These are phyloP conservation scores for Corythornis madagascariensis DNA, from an alignment of 2,113 vertebrate genomes.

Conservation along the genomic window DNA sequence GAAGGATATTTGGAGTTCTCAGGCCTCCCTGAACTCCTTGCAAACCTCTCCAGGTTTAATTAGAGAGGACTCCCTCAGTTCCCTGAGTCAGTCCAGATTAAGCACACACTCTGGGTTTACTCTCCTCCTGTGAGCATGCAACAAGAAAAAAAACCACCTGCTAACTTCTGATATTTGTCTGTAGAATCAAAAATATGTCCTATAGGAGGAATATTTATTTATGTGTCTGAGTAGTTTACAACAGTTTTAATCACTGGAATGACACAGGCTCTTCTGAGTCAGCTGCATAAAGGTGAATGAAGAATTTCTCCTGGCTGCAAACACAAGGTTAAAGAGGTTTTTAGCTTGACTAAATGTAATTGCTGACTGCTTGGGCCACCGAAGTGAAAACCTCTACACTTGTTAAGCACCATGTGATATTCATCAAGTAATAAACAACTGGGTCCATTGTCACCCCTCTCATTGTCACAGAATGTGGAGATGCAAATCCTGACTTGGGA, in stretches of 20 bases:
- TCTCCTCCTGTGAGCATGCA: not conserved
- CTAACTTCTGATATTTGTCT: not conserved
- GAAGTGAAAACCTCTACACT: slow-evolving; percentile 33
- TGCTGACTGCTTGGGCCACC: slow-evolving; percentile 9
- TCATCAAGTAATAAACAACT: not conserved
- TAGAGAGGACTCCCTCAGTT: not conserved
- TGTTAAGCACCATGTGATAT: not conserved
- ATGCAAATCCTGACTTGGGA: not conserved
- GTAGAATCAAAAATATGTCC: not conserved
- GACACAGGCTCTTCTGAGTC: not conserved
- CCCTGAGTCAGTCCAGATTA: not conserved
- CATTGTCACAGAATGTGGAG: not conserved
- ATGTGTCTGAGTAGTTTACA: not conserved
- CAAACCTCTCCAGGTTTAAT: not conserved
- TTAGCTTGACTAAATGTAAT: slow-evolving; percentile 29
- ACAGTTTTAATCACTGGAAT: not conserved
- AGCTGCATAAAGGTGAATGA: not conserved
- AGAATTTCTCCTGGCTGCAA: slow-evolving; percentile 8
- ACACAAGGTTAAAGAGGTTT: not conserved
- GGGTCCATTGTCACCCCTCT: not conserved
- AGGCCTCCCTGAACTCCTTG: not conserved
- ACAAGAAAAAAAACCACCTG: not conserved
- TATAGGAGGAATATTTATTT: not conserved
- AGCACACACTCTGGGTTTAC: not conserved
- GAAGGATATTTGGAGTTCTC: not conserved